These are phyloP conservation scores for Endomychus coccineus DNA, from an alignment of 2,888 invertebrate genomes.

Conservation along the genomic window DNA sequence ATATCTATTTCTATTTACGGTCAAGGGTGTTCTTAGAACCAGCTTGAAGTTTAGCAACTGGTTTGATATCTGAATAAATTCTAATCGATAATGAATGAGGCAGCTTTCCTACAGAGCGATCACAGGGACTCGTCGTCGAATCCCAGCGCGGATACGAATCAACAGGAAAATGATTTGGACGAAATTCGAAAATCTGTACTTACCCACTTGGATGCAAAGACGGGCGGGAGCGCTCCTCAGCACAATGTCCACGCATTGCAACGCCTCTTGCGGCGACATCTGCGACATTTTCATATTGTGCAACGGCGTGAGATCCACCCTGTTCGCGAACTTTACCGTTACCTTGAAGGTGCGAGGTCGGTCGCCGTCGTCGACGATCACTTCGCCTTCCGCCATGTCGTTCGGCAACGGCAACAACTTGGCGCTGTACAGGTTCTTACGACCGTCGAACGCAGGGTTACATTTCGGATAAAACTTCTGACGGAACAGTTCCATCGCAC, in stretches of 20 bases:
- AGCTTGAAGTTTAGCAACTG: too few species aligned
- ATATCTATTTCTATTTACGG: too few species aligned
- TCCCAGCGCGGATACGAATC: too few species aligned
- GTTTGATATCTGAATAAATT: too few species aligned
- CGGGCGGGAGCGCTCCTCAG: conserved; percentile 55
- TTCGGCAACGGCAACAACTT: conserved; percentile 42
- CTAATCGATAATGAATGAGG: too few species aligned
- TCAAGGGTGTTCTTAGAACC: too few species aligned
- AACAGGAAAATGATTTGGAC: too few species aligned
- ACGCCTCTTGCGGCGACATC: conserved; percentile 49
- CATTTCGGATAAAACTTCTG: conserved; percentile 40
- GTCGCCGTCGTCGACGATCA: conserved; percentile 29
- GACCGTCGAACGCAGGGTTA: conserved; percentile 66
- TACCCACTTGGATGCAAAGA: conserved; percentile 33
- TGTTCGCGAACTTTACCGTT: conserved; percentile 48
- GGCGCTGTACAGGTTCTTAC: conserved; percentile 57
- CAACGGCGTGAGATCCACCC: conserved; percentile 44
- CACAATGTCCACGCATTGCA: conserved; percentile 81
- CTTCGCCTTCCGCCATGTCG: conserved; percentile 17
- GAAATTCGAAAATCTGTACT: too few species aligned
- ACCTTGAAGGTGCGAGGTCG: conserved; percentile 35
- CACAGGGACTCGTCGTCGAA: too few species aligned
- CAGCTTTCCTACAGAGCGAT: too few species aligned
- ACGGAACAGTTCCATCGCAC: conserved; percentile 38
- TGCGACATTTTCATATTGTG: conserved; percentile 19